Base-by-base conservation (phyloP, 2,113 vertebrate genomes). In the Polypterus senegalus region DNA sequence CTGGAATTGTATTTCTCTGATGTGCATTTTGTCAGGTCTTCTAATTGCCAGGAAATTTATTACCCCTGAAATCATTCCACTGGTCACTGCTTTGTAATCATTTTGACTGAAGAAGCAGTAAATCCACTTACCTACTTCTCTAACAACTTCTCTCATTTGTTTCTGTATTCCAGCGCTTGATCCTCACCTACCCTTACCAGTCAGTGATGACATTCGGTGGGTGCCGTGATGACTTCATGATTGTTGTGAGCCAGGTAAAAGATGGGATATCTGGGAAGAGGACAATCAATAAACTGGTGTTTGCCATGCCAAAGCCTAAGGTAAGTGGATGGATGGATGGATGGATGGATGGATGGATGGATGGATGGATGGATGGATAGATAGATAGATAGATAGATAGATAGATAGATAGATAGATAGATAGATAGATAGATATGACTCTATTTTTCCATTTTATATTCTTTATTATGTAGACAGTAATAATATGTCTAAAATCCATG, bases 181-280 rank as follows among this genome's bases (percentile, higher is more conserved):
- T 90, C 71, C 61, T 83, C 63, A 83, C 84, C 1, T 83, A 89
- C 61, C 60, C 84, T n/a, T 90, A 89, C 69, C 82, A 83, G 65
- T 86, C 83, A 11, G 82, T 93, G 68, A 79, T 93, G 64, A 93
- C 91, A 46, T 94, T 94, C 64, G 91, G 91, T 55, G 91, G 91
- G 51, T 92, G 80, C 73, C 80, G 81, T 59, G 89, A 92, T 5
- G 88, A 94, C 65, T 92, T 94, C 76, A 88, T 94, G 88, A 73
- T 91, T 71, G 91, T 94, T 46, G 81, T 86, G 56, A 86, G 83
- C 79, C 86, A 89, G 74, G 81, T 58, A 66, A 87, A 81, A 75
- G 89, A 92, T 60, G 79, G 81, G 2, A 78, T 71, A 54, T 79
- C 76, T 52, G 84, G 81, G 45, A 91, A 87, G 82, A 84, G 72